Evolutionary conservation across 2,888 invertebrate genomes (phyloP), one percentile per base, ranked within the genome.

Genomic region (Camptogramma bilineatum): DNA sequence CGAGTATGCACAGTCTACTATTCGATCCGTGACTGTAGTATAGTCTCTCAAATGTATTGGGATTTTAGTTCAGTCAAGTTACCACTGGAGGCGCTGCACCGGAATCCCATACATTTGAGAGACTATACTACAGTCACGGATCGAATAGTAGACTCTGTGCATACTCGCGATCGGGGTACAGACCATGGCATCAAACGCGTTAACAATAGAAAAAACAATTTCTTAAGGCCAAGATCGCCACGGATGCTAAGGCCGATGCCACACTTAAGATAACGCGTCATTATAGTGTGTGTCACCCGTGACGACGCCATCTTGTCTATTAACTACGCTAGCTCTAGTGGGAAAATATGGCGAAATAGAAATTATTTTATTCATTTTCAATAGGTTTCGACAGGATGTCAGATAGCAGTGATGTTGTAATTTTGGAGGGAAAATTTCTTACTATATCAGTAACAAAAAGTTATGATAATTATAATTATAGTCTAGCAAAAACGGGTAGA

Each of bases 241-340:
- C 88, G 89, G 88, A 88, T 89, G 90, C 86, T 88, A 90, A 91
- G 91, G 90, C 85, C 89, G 90, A 90, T 90, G 85, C 83, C 81
- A 85, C 82, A 85, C 83, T 66, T 59, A 81, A 91, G 91, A 92
- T 91, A 88, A 86, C 77, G 72, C 78, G 63, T 62, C 74, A 90
- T 91, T 91, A 92, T 64, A 64, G 87, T 87, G 91, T 84, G 81
- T 90, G 91, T 91, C 91, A 76, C 83, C 91, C 90, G 87, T 88
- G 81, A 88, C 86, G 87, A 52, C 84, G 87, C 89, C 90, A 90
- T 90, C 79, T 91, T 90, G 84, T 66, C 84, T 85, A 87, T 88
- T 89, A 88, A 84, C 84, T 85, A 81, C 79, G 73, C 73, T 73
- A 79, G 79, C 81, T n/a, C 81, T 86, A 86, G 87, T 86, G 87